Percentiles rank a stretch among this genome's conserved stretches.
Evolutionary conservation across 2,113 vertebrate species (phyloP).

Genomic region (Harpagus bidentatus): DNA sequence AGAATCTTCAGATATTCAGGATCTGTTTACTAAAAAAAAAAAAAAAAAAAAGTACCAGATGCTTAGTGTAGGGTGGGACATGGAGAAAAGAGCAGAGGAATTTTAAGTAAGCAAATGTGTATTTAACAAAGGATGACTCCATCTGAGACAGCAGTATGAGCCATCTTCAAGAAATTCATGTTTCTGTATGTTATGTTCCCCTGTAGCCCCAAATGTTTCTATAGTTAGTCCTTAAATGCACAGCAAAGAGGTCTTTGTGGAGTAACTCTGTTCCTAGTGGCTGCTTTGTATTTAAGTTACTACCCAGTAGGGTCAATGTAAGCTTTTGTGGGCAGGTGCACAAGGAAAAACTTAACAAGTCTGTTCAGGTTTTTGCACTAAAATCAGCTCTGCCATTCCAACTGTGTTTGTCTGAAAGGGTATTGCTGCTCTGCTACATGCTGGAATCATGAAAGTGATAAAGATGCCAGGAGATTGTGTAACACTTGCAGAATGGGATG

Average conservation of each 20-base stretch:
- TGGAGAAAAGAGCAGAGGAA: not conserved
- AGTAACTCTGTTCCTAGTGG: not conserved
- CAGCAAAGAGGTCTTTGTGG: not conserved
- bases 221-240: no score
- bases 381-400: not conserved
- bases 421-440: fast-evolving
- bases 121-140: not conserved
- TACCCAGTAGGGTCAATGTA: not conserved
- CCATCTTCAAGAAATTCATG: not conserved
- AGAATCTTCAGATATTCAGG: constrained; percentile 34
- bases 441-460: not conserved
- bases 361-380: not conserved
- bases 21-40: not conserved
- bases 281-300: not conserved
- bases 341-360: not conserved
- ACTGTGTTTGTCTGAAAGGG: not conserved
- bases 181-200: not conserved
- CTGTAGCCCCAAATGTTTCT: not conserved
- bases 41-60: not conserved
- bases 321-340: not conserved
- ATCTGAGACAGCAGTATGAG: not conserved
- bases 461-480: not conserved
- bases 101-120: not conserved
- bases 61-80: not conserved
- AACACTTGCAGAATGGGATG: fast-evolving